Evolutionary conservation across 2,797 vertebrate species (phyloP), one percentile per base, ranked within the genome.

Genomic region (Catamblyrhynchus diadema): DNA sequence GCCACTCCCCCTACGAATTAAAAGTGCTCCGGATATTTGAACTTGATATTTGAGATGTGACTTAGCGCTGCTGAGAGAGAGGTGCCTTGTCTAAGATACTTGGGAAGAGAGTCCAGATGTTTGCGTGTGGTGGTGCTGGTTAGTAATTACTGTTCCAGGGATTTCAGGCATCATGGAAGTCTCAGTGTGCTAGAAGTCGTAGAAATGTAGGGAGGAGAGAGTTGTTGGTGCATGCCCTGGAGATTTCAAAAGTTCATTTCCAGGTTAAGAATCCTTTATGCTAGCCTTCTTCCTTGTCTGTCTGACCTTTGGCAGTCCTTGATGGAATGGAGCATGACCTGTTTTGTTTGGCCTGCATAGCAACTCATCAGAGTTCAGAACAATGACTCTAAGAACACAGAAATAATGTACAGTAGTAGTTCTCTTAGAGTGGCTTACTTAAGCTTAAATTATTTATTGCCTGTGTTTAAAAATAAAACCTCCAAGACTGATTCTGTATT

Each of bases 361-460:
- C 66, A 86, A 7, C 62, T 72, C 62, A 33, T 91, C 77, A 81
- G 73, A 88, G 88, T 79, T 92, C 62, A 83, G 65, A 90, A 37
- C 69, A 79, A 13, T 51, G 66, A 90, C 77, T 94, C 81, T 61
- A 81, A 88, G 86, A 69, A 65, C 51, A 57, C 37, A 75, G 61
- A 92, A 93, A 84, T 81, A 18, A 88, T 91, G 83, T 91, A 62
- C 59, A 65, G 2, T 70, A 48, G 72, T 90, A 72, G 70, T 86
- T 94, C 30, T 92, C 23, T 81, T 78, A 66, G 12, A 88, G 51
- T 47, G 8, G 74, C 62, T 83, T 74, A 61, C 84, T 95, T 87
- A 74, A 85, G 33, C 57, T 67, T 94, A 30, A 91, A 88, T 96
- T 93, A 94, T 91, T 93, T 91, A 93, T 86, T 83, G 35, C 13